phyloP scores from a whole-genome alignment of 2,888 invertebrate species.

The Pycnomerus fuliginosus region DNA sequence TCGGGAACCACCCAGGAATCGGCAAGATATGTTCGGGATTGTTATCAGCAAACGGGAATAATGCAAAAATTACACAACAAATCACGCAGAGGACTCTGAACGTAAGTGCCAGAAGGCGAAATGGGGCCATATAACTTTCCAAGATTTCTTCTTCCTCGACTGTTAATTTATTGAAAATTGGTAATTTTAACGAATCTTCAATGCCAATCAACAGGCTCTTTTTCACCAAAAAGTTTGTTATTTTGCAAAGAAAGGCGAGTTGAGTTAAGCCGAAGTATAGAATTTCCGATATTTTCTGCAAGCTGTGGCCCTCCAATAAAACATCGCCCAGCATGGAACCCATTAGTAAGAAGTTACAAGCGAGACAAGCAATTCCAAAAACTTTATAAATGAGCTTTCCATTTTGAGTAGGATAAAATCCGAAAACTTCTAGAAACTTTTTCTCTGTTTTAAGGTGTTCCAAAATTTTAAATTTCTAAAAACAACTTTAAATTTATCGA shows the following conservation, averaged over 20 bases:
- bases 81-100: slow-evolving; percentile 21
- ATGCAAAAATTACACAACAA: slow-evolving; percentile 22
- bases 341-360: no score
- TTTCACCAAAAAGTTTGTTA: slow-evolving; percentile 24
- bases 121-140: slow-evolving; percentile 12
- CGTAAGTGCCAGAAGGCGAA: slow-evolving; percentile 8
- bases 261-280: no score
- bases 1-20: slow-evolving; percentile 31
- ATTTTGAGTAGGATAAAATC: no score
- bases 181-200: slow-evolving; percentile 18
- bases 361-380: no score
- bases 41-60: slow-evolving; percentile 26
- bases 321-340: no score
- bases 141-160: slow-evolving; percentile 18
- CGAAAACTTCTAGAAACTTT: no score
- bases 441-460: no score
- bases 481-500: no score
- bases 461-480: no score
- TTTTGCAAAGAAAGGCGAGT: slow-evolving; percentile 26
- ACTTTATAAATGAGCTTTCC: no score
- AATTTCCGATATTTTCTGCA: no score
- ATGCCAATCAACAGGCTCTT: slow-evolving; percentile 19
- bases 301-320: no score
- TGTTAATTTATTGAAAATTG: slow-evolving; percentile 17
- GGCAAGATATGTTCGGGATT: slow-evolving; percentile 26